phyloP scores from a whole-genome alignment of 23 tunicate genomes.

The Pegea sp. region DNA sequence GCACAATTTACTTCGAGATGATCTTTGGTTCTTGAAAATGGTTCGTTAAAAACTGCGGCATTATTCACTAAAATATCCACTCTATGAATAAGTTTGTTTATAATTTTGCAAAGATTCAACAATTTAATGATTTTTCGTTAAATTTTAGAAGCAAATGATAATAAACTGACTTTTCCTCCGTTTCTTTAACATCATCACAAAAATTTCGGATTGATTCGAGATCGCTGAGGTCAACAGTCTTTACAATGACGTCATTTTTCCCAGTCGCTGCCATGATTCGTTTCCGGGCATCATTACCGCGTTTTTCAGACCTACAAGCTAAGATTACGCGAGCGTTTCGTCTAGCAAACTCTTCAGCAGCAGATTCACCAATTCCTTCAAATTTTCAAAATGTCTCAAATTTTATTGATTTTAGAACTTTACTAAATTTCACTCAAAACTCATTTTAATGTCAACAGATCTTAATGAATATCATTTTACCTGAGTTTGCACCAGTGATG shows the following conservation, averaged over 20 bases:
- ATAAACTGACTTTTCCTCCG: constrained; percentile 1
- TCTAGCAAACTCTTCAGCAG: constrained; percentile 3
- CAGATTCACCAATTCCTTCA: constrained; percentile 9
- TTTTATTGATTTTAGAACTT: background rate
- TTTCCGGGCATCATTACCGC: constrained; percentile 4
- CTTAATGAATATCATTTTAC: background rate
- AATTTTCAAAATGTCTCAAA: background rate
- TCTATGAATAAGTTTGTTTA: background rate
- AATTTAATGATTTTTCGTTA: background rate
- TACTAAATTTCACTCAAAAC: too few species aligned
- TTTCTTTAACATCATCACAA: background rate
- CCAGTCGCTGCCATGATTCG: background rate
- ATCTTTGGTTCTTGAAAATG: constrained; percentile 5
- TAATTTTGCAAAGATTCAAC: too few species aligned
- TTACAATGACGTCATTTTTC: background rate
- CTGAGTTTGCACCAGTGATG: constrained; percentile 8
- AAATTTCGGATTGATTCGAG: constrained; percentile 4
- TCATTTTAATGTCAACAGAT: too few species aligned
- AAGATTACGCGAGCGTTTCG: constrained; percentile 9
- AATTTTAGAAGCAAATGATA: background rate
- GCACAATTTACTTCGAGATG: constrained; percentile 1
- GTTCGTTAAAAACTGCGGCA: constrained; percentile 2
- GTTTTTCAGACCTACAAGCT: constrained; percentile 1
- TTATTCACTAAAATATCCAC: constrained; percentile 7
- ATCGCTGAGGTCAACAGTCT: constrained; percentile 2